A percentile compares a stretch with the other conserved stretches of the same genome.
phyloP scores from a whole-genome alignment of 23 tunicate species.

The Trididemnum clinides region DNA sequence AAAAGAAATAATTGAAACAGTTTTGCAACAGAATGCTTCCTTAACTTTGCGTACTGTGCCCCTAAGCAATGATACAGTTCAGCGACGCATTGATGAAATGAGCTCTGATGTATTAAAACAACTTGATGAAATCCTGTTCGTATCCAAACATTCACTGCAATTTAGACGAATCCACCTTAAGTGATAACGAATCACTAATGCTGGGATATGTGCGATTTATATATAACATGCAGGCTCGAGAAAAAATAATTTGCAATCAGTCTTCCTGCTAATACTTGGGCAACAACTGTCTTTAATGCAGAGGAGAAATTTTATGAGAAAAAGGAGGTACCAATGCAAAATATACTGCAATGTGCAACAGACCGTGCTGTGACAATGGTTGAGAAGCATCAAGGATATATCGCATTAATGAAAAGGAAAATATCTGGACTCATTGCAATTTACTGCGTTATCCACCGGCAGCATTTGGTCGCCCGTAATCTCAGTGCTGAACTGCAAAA shows the following conservation, averaged over 20 bases:
- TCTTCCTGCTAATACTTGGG: slow-evolving; percentile 43
- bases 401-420: slow-evolving; percentile 17
- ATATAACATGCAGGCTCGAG: slow-evolving; percentile 2
- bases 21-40: slow-evolving; percentile 48
- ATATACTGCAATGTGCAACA: slow-evolving; percentile 57
- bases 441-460: slow-evolving; percentile 49
- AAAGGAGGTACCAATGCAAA: slow-evolving; percentile 32
- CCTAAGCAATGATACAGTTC: slow-evolving; percentile 33
- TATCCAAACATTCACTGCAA: slow-evolving; percentile 20
- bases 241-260: slow-evolving; percentile 47
- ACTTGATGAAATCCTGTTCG: slow-evolving; percentile 21
- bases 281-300: slow-evolving; percentile 45
- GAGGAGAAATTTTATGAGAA: slow-evolving; percentile 19
- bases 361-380: slow-evolving; percentile 61
- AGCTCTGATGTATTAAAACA: slow-evolving; percentile 19
- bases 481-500: too few species aligned
- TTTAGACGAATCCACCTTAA: slow-evolving; percentile 32
- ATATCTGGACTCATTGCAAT: slow-evolving; percentile 21
- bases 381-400: slow-evolving; percentile 42
- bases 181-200: slow-evolving; percentile 3
- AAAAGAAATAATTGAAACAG: slow-evolving; percentile 54
- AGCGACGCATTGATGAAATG: slow-evolving; percentile 26
- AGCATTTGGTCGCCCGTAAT: slow-evolving; percentile 46
- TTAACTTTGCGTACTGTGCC: slow-evolving; percentile 32
- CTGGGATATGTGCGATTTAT: slow-evolving; percentile 39